Conservation (phyloP, 2,888 invertebrate species). For the Eilema depressum region DNA sequence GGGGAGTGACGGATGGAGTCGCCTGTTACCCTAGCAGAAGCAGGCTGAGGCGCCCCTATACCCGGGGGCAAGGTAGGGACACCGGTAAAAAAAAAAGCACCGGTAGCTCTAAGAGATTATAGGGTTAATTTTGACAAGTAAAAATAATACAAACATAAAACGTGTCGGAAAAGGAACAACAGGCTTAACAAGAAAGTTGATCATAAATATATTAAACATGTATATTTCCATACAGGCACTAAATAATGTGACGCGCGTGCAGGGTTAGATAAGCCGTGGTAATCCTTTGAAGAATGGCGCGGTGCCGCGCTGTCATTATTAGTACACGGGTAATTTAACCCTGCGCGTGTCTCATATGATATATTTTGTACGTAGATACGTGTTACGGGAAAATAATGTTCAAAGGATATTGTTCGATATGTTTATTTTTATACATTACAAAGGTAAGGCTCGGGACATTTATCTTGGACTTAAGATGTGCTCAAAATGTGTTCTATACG, state of each 20-base stretch:
- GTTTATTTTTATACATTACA: neutral
- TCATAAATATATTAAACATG: neutral
- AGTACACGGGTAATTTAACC: constrained; percentile 24
- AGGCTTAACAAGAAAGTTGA: neutral
- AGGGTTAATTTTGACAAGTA: neutral
- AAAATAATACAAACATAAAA: neutral
- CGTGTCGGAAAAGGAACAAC: neutral
- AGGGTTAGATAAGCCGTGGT: constrained; percentile 31
- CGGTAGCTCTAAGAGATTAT: neutral
- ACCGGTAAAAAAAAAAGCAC: too few relatives aligned
- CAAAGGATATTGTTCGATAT: neutral
- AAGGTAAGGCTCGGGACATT: too few relatives aligned
- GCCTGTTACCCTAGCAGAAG: too few relatives aligned
- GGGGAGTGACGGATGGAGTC: too few relatives aligned
- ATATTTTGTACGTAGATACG: neutral
- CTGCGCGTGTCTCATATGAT: neutral
- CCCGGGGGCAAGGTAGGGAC: too few relatives aligned
- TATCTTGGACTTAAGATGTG: too few relatives aligned
- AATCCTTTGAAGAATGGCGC: constrained; percentile 33
- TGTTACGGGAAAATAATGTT: neutral
- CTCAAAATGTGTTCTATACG: too few relatives aligned
- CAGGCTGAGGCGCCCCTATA: too few relatives aligned
- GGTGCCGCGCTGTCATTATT: constrained; percentile 19
- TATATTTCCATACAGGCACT: constrained; percentile 3
- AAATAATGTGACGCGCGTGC: constrained; percentile 4